Base-by-base conservation (phyloP, 2,888 invertebrate species). In the Rhingia rostrata region DNA sequence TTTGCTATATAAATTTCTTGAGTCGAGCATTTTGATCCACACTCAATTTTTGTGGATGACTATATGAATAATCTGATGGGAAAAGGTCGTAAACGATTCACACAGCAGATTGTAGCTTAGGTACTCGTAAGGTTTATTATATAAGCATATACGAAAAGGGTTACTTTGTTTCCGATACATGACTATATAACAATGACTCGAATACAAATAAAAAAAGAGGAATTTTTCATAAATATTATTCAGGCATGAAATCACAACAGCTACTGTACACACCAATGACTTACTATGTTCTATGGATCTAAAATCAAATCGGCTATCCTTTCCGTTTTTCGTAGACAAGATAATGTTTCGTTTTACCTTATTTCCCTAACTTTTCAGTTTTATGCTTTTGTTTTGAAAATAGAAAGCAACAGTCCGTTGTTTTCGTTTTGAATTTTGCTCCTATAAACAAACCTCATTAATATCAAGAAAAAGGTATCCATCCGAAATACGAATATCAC, bases 171-270 rank as follows among this genome's bases (percentile, higher is more conserved):
- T 22, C 2, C 22, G 10, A 61, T 54, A 82, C 77, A 77, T 70
- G 70, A 64, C 45, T 33, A 51, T 60, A 43, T 6, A 41, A n/a
- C 58, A 64, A 51, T 35, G 22, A 66, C 64, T 51, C 14, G 51
- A 49, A 35, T 67, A 61, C 41, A 69, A 82, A 60, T 66, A 47
- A 66, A 61, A 66, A 78, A 72, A 72, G 49, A 72, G 61, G 72
- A 82, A 82, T 82, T 78, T 77, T 78, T 78, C 82, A 78, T 82
- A 72, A 77, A 82, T 72, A 78, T 66, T 64, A 66, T 82, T 82
- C 77, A 72, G 61, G 77, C 82, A 72, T 82, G 54, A 82, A 82
- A 82, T 82, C 77, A 47, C 66, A 77, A 63, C 60, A 22, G 47
- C 53, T 54, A 30, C 43, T 60, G 58, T 39, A 53, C 14, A 45